These are phyloP conservation scores for Labeo rohita DNA, from an alignment of 2,113 vertebrate species.

Conservation along the genomic window DNA sequence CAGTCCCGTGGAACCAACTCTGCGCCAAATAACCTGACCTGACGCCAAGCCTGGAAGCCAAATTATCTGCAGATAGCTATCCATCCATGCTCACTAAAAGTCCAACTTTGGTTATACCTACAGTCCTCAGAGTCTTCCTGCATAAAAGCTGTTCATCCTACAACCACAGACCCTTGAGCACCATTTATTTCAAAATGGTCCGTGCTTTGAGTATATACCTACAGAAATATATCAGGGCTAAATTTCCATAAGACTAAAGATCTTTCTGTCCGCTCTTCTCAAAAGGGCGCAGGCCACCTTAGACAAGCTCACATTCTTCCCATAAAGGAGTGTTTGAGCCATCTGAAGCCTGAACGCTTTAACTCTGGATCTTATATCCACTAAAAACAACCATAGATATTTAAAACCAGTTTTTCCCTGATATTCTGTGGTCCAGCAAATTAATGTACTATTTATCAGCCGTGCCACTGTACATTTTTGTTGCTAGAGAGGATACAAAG, in stretches of 20 bases:
- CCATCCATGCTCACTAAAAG: background rate
- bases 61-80: constrained; percentile 10
- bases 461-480: background rate
- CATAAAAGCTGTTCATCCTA: background rate
- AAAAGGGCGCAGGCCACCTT: background rate
- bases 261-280: background rate
- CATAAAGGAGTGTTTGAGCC: background rate
- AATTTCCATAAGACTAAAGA: background rate
- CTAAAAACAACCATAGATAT: background rate
- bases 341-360: background rate
- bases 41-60: background rate
- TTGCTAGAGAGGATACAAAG: background rate
- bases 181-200: background rate
- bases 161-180: background rate
- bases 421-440: background rate
- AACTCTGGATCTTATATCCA: background rate
- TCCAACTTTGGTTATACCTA: background rate
- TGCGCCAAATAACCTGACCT: background rate
- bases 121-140: background rate
- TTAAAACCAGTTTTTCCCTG: background rate
- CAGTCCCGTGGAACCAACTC: background rate
- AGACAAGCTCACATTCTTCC: background rate
- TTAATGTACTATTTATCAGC: background rate
- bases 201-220: background rate
- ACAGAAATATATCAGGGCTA: background rate